Conservation (phyloP, 2,797 vertebrate genomes). For the Chrosomus eos region DNA sequence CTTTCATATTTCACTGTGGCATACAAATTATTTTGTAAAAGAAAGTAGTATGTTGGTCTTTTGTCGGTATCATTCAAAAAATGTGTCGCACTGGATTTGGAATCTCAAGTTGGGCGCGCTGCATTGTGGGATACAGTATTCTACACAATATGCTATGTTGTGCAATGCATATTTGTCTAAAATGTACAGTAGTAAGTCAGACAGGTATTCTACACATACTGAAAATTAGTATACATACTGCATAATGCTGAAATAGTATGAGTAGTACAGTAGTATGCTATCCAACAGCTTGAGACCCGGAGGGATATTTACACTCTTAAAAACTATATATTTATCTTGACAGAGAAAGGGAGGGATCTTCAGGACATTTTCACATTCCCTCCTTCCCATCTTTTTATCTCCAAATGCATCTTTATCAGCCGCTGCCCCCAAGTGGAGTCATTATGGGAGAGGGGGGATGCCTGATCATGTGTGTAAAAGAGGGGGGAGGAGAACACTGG, state of each 20-base stretch:
- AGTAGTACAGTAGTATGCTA: not conserved
- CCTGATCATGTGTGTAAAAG: slow-evolving; percentile 46
- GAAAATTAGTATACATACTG: not conserved
- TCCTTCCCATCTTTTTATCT: slow-evolving; percentile 26
- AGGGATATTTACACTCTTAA: slow-evolving; percentile 1
- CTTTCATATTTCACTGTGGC: not conserved
- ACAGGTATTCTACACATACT: not conserved
- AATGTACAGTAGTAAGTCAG: not conserved
- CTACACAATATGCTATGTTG: not conserved
- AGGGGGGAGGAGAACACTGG: slow-evolving; percentile 40
- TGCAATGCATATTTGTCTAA: not conserved
- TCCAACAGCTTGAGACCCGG: not conserved
- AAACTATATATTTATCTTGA: not conserved
- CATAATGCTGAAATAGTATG: not conserved
- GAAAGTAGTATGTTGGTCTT: too few species aligned
- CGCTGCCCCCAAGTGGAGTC: slow-evolving; percentile 16
- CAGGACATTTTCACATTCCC: not conserved
- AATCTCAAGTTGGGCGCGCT: not conserved
- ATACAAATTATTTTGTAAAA: not conserved
- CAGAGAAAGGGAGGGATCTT: not conserved
- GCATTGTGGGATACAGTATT: not conserved
- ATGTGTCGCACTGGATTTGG: not conserved
- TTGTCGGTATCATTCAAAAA: not conserved
- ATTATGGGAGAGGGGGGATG: slow-evolving; percentile 29
- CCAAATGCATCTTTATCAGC: slow-evolving; percentile 34